phyloP scores from a whole-genome alignment of 37 sponge, comb jelly and placozoan species.

The Haliclona indistincta region DNA sequence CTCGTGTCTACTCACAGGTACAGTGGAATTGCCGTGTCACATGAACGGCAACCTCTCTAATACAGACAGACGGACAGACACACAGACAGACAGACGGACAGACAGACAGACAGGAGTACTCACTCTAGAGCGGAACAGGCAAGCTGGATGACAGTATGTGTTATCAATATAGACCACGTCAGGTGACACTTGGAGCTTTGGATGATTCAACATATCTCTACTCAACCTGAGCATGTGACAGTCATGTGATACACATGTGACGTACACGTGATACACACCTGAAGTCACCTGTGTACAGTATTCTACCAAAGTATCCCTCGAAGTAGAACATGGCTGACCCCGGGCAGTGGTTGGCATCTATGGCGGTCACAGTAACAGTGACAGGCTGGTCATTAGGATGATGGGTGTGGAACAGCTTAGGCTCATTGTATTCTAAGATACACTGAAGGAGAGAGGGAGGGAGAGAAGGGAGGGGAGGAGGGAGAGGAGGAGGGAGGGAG shows the following conservation, averaged over 20 bases:
- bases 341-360: slow-evolving; percentile 88
- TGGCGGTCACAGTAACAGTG: slow-evolving; percentile 72
- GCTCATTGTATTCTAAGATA: slow-evolving; percentile 25
- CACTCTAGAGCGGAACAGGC: slow-evolving; percentile 69
- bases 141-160: slow-evolving; percentile 76
- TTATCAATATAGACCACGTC: slow-evolving; percentile 91
- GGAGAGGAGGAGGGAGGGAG: neutral
- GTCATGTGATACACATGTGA: slow-evolving; percentile 17
- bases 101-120: slow-evolving; percentile 9
- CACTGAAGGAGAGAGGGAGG: neutral
- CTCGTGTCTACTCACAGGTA: too few relatives aligned
- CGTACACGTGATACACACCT: slow-evolving; percentile 71
- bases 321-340: slow-evolving; percentile 97
- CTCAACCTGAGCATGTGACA: slow-evolving; percentile 22
- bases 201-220: slow-evolving; percentile 30
- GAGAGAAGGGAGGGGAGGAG: neutral
- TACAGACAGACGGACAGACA: too few relatives aligned
- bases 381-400: slow-evolving; percentile 25
- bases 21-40: too few relatives aligned
- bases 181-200: slow-evolving; percentile 32
- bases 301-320: slow-evolving; percentile 90
- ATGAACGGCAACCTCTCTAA: too few relatives aligned
- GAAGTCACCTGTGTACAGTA: slow-evolving; percentile 94
- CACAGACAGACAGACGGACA: too few relatives aligned
- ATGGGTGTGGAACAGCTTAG: slow-evolving; percentile 34